Conservation (phyloP, 1,140 invertebrate species). For the Hestina assimilis region DNA sequence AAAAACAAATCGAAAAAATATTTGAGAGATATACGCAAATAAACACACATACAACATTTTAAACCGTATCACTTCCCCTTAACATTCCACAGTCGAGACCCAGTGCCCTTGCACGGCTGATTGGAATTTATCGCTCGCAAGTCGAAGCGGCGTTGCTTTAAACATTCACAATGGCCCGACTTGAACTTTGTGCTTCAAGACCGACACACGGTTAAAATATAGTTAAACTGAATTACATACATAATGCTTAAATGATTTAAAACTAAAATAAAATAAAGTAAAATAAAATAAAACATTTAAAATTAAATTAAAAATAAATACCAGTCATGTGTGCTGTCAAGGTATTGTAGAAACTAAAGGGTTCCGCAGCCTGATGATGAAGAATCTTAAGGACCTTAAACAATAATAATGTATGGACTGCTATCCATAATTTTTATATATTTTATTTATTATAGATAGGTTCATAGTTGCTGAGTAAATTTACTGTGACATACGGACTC, state of each 20-base stretch:
- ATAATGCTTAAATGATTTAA: neutral
- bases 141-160: slow-evolving; percentile 37
- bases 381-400: no score
- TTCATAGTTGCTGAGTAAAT: no score
- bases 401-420: no score
- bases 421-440: no score
- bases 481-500: no score
- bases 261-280: neutral
- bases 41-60: neutral
- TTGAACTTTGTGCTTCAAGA: slow-evolving; percentile 27
- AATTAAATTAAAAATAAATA: no score
- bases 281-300: neutral
- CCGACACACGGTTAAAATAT: neutral
- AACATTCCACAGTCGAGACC: slow-evolving; percentile 42
- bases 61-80: slow-evolving; percentile 28
- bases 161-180: slow-evolving; percentile 29
- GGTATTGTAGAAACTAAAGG: no score
- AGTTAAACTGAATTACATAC: neutral
- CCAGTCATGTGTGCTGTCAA: no score
- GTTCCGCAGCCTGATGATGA: no score
- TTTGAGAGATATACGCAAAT: no score
- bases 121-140: slow-evolving; percentile 62
- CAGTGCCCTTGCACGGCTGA: slow-evolving; percentile 56
- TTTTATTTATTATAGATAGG: no score
- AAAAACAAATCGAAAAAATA: no score